phyloP scores from a whole-genome alignment of 2,888 invertebrate species.

The Philhelius pedissequus region DNA sequence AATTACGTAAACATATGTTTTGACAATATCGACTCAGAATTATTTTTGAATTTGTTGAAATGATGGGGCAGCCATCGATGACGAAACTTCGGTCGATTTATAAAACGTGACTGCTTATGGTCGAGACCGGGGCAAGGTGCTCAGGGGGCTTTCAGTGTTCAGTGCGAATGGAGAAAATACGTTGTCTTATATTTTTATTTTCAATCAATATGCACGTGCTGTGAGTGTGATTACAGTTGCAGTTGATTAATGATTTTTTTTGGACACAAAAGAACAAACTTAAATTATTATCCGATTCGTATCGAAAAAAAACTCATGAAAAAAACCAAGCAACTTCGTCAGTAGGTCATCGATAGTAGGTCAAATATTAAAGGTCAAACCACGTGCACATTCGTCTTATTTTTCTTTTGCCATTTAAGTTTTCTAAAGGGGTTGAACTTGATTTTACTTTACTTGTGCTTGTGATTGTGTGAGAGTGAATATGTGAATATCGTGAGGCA shows the following conservation, averaged over 20 bases:
- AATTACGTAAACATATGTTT: slow-evolving; percentile 64
- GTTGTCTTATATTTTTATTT: neutral
- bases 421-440: slow-evolving; percentile 13
- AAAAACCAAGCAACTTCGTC: neutral
- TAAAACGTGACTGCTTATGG: slow-evolving; percentile 38
- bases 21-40: neutral
- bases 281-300: neutral
- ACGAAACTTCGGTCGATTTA: slow-evolving; percentile 33
- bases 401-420: neutral
- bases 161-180: neutral
- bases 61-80: slow-evolving; percentile 1
- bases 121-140: neutral
- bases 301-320: no score
- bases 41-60: neutral
- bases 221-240: neutral
- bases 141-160: neutral
- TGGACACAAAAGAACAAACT: neutral
- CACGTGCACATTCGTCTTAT: neutral
- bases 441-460: neutral
- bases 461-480: neutral
- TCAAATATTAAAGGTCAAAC: slow-evolving; percentile 6
- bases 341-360: slow-evolving; percentile 21
- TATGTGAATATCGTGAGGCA: neutral
- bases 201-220: slow-evolving; percentile 25
- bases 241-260: neutral